Evolutionary conservation across 2,888 invertebrate genomes (phyloP), one percentile per base, ranked within the genome.

Genomic region (Empis livida): DNA sequence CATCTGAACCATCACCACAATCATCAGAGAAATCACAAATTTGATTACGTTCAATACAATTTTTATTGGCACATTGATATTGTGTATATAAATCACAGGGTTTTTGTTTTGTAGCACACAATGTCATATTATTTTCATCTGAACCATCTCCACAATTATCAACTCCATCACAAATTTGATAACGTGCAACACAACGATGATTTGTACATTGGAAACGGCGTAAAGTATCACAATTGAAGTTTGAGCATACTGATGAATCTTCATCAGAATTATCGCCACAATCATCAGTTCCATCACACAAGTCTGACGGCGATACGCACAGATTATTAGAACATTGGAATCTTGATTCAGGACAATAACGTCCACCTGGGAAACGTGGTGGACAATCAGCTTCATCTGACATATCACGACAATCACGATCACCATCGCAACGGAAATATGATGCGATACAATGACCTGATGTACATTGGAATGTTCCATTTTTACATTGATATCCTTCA

Each of bases 121-220:
- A 70, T 0, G 91, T 91, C 79, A 92, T 86, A 68, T 93, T 92
- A 68, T 93, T 93, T 70, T 96, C 95, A 68, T 96, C 96, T 0
- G 88, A 88, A 10, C 91, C 92, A 67, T 95, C 94, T 35, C 90
- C 89, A 67, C 95, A 96, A 67, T 95, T 91, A 67, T 93, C 89
- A 15, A 85, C 76, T 30, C 88, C 86, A 68, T 96, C 94, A 67
- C 96, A 96, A 10, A 90, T 76, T 61, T 89, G 88, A 61, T 87
- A 89, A 49, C 80, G 74, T 1, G 89, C 83, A 48, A 91, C 87
- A 59, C 91, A 91, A 55, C 87, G 81, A 55, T 87, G 85, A 64
- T 94, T 93, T 50, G 79, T 77, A 64, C 97, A 97, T 61, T 90
- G 89, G 83, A 89, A 93, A 54, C 89, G 75, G 39, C 84, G 75